Percentiles rank a stretch among this genome's conserved stretches.
phyloP scores from a whole-genome alignment of 2,113 vertebrate genomes.

The Archilochus colubris region DNA sequence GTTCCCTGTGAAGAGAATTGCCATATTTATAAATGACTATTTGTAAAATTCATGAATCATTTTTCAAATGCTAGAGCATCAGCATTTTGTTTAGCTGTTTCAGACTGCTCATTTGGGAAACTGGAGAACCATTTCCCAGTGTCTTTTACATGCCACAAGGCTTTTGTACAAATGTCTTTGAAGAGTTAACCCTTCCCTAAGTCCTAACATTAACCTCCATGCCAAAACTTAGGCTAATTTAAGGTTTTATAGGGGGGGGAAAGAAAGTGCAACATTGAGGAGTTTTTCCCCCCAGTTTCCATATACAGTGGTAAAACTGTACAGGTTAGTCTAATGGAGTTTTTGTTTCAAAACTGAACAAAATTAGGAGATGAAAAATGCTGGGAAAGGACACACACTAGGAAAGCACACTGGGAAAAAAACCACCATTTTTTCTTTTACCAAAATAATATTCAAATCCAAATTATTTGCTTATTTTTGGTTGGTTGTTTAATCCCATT shows the following conservation, averaged over 20 bases:
- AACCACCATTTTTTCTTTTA: neutral
- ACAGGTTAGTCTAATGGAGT: neutral
- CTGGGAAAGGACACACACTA: neutral
- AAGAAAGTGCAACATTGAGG: neutral
- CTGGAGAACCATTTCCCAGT: slow-evolving; percentile 33
- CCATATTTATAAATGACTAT: neutral
- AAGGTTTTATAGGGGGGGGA: neutral
- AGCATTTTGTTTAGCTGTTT: slow-evolving; percentile 56
- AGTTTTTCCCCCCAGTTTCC: neutral
- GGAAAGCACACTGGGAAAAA: neutral
- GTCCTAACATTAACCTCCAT: neutral
- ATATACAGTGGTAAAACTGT: neutral
- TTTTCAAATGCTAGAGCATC: slow-evolving; percentile 38
- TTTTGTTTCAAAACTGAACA: neutral
- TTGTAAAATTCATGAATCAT: slow-evolving; percentile 14
- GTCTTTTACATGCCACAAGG: slow-evolving; percentile 34
- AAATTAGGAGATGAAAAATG: neutral
- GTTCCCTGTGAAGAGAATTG: neutral
- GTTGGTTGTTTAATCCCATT: neutral
- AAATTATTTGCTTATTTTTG: neutral
- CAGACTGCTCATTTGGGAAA: slow-evolving; percentile 43
- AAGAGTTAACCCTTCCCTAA: neutral
- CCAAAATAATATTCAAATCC: neutral
- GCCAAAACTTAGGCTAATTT: neutral
- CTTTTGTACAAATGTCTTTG: slow-evolving; percentile 29